Evolutionary conservation across 2,113 vertebrate genomes (phyloP), one percentile per base, ranked within the genome.

Genomic region (Sapajus apella): DNA sequence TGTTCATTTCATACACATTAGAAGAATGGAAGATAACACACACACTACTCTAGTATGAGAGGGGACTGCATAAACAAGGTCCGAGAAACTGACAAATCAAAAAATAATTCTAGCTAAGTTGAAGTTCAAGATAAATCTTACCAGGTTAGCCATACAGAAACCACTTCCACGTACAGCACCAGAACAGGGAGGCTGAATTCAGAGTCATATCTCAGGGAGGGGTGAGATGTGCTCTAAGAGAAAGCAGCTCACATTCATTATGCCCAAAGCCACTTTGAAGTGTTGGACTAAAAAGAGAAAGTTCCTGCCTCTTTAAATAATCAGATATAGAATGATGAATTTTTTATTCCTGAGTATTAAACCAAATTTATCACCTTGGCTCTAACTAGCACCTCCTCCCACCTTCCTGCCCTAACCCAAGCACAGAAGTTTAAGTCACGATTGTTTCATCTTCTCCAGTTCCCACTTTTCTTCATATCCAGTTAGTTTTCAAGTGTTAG

Each of bases 251-350:
- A 11, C 94, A 91, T 92, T 96, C 58, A 88, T 84, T 96, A 97
- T 97, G 95, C 98, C 97, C 95, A 97, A 91, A 97, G 96, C 90
- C 16, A 27, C 95, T 98, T 97, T 98, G 94, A 98, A 98, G 90
- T 85, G 92, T 43, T 25, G 25, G 73, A 94, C 91, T 97, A 97
- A 96, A 98, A 97, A n/a, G 90, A 95, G 27, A 93, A 92, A 95
- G 47, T 93, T 95, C 77, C 94, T 77, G 68, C 56, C 45, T 96
- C 68, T 95, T 98, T 93, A 97, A 96, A 96, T 52, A 84, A 58
- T 97, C 80, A 98, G 84, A 77, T 45, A 94, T 18, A 14, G 37
- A 94, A 84, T 30, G 13, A 96, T 87, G 43, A 95, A 75, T 90
- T 55, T 95, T 97, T 97, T 87, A 97, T 83, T 30, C 64, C 80